Base-by-base conservation (phyloP, 1,140 invertebrate genomes). In the Ephestia elutella region DNA sequence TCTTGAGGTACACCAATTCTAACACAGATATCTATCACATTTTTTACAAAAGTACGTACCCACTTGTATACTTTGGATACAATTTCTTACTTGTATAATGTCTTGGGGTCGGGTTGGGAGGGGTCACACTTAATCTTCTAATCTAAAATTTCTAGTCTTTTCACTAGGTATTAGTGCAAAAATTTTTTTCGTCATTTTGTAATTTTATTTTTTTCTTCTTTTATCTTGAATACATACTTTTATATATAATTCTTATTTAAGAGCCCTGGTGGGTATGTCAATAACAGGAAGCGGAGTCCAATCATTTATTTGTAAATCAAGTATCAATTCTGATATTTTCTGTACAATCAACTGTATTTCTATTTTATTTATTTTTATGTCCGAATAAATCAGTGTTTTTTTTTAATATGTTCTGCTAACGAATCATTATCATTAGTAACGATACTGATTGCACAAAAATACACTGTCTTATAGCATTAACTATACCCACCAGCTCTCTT, bases 1-100 rank as follows among this genome's bases (percentile, higher is more conserved):
- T 64, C 64, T 66, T 66, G 61, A 28, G 57, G 53, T 32, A 70
- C 62, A 70, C 61, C 61, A 66, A 69, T 44, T 63, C 61, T 67
- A 67, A 61, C 49, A 67, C 51, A 54, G 48, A 67, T 13, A 15
- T 50, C 49, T 50, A 50, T 32, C 4, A 32, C 9, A 50, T 53
- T 7, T 53, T 53, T 53, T 25, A 53, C 50, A 53, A 25, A 53
- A 56, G 54, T 58, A 28, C 50, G 50, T 59, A 59, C 56, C 28
- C 35, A 61, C 51, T 38, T 64, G 15, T 13, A 2, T 4, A 44
- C 5, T 15, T 44, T 44, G n/a, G n/a, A 44, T 15, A 44, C 9
- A 32, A 10, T 44, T 1, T 44, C 5, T 44, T 35, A 35, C 32
- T 35, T 11, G 13, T 35, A 11, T 35, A 9, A 11, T 5, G 9